These are phyloP conservation scores for Hyposmocoma kahamanoa DNA, from an alignment of 1,140 invertebrate species.

Conservation along the genomic window DNA sequence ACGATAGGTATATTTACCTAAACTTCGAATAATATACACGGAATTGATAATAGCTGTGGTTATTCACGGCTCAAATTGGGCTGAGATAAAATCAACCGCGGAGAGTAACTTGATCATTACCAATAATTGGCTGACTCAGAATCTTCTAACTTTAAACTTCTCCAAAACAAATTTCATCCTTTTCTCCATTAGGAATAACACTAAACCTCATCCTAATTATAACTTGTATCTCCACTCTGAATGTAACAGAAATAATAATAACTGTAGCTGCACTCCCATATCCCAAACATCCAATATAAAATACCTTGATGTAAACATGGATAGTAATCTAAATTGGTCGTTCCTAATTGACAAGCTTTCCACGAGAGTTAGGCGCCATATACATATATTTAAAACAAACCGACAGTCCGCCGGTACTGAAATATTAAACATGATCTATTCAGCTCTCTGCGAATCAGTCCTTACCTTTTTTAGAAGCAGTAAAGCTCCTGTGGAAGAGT, in stretches of 20 bases:
- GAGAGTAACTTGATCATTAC: neutral
- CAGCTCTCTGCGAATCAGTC: too few relatives aligned
- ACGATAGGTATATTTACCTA: too few relatives aligned
- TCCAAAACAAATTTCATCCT: neutral
- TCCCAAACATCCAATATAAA: neutral
- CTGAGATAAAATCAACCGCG: too few relatives aligned
- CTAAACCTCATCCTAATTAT: neutral
- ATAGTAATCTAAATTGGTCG: neutral
- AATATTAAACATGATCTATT: too few relatives aligned
- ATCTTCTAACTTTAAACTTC: neutral
- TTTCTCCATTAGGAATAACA: too few relatives aligned
- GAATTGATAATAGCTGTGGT: too few relatives aligned
- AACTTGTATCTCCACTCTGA: neutral
- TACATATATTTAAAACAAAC: neutral
- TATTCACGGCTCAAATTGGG: too few relatives aligned
- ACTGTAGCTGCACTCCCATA: neutral
- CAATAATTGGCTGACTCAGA: neutral
- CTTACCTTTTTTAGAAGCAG: too few relatives aligned
- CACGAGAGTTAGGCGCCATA: too few relatives aligned
- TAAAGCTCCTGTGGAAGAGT: too few relatives aligned
- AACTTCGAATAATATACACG: too few relatives aligned
- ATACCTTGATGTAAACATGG: neutral
- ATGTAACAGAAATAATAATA: neutral
- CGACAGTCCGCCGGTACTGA: neutral
- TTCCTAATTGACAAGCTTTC: neutral